Conservation (phyloP, 1,140 invertebrate species). For the Ips nitidus region DNA sequence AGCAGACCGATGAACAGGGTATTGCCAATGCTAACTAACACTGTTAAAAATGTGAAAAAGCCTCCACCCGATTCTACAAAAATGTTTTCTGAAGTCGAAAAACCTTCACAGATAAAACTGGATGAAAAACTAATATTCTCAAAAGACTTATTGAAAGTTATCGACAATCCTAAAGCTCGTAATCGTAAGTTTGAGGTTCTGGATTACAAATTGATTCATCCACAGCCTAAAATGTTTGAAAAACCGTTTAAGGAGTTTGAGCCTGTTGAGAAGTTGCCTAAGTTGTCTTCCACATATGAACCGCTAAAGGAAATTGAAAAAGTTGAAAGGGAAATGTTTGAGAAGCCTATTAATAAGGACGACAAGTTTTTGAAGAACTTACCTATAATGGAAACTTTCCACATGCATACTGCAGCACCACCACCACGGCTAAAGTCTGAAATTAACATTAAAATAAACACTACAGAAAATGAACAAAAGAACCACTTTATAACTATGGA, state of each 20-base stretch:
- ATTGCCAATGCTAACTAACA: conserved; percentile 62
- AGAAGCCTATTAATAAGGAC: conserved; percentile 4
- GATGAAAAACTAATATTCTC: conserved; percentile 39
- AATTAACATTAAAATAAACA: too few relatives aligned
- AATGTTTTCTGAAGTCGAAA: conserved; percentile 52
- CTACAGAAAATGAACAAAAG: too few relatives aligned
- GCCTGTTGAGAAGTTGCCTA: conserved; percentile 17
- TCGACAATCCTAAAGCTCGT: conserved; percentile 25
- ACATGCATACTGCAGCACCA: neutral
- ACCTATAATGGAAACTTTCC: conserved; percentile 8
- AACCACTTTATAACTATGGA: neutral
- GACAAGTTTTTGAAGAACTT: conserved; percentile 3
- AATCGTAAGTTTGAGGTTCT: conserved; percentile 37
- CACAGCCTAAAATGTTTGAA: conserved; percentile 12
- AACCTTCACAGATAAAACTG: conserved; percentile 57
- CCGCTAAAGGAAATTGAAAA: conserved; percentile 32
- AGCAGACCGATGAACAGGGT: conserved; percentile 73
- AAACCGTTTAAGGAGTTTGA: conserved; percentile 26
- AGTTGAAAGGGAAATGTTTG: conserved; percentile 28
- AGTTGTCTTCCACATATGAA: conserved; percentile 13
- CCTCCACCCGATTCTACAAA: conserved; percentile 51
- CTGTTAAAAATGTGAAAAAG: conserved; percentile 48
- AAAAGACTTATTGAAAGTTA: conserved; percentile 34
- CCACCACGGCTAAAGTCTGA: too few relatives aligned
- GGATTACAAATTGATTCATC: conserved; percentile 33